phyloP scores from a whole-genome alignment of 2,888 invertebrate species.

The Tinea semifulvella region DNA sequence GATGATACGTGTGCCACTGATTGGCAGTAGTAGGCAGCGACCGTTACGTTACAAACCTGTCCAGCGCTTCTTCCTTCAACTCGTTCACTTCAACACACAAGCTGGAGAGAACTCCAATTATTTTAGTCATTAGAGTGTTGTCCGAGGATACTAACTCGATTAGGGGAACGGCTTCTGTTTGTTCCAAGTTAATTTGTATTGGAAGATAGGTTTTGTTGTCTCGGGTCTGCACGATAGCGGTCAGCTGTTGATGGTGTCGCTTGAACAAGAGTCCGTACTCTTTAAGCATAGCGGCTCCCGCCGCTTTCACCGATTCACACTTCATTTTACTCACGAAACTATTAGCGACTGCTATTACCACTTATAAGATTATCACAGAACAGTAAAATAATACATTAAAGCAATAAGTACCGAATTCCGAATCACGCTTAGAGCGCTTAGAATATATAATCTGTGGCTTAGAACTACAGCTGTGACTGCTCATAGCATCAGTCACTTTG shows the following conservation, averaged over 20 bases:
- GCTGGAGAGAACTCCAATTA: constrained; percentile 80
- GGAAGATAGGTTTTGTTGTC: constrained; percentile 46
- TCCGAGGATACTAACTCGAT: constrained; percentile 82
- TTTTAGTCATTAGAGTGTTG: constrained; percentile 81
- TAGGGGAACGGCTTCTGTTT: constrained; percentile 71
- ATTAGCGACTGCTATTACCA: too few relatives aligned
- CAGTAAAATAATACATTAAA: too few relatives aligned
- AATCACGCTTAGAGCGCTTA: too few relatives aligned
- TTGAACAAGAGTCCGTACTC: constrained; percentile 58
- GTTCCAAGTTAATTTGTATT: constrained; percentile 41
- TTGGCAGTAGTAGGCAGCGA: too few relatives aligned
- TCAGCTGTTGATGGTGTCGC: constrained; percentile 46
- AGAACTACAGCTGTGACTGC: too few relatives aligned
- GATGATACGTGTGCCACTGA: too few relatives aligned
- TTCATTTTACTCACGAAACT: constrained; percentile 39
- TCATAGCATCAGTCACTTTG: too few relatives aligned
- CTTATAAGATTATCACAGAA: too few relatives aligned
- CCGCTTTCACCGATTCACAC: constrained; percentile 46
- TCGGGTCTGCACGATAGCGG: constrained; percentile 27
- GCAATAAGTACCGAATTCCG: too few relatives aligned
- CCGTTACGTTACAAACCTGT: constrained; percentile 61
- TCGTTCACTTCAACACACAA: constrained; percentile 79
- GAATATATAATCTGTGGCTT: too few relatives aligned
- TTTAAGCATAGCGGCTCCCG: constrained; percentile 43
- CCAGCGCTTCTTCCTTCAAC: constrained; percentile 73